Conservation (phyloP, 1,140 invertebrate species). For the Bombus breviceps region DNA sequence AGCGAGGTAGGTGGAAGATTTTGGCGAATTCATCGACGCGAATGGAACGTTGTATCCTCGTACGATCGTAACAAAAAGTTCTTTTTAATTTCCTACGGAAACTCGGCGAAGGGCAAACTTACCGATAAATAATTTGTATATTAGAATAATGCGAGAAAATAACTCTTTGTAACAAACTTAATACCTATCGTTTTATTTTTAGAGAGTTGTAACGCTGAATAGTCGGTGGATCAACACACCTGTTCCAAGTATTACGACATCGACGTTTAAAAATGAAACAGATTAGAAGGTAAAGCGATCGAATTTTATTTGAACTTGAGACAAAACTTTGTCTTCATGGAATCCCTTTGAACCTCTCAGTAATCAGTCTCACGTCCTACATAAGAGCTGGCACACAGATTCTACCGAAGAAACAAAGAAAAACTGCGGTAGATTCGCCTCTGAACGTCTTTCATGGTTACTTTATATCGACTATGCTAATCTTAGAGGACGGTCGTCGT, state of each 20-base stretch:
- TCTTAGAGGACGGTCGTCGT: not conserved
- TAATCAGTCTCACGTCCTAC: not conserved
- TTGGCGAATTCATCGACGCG: too few species aligned
- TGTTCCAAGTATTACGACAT: not conserved
- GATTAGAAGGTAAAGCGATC: not conserved
- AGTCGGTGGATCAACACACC: not conserved
- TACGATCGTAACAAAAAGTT: too few species aligned
- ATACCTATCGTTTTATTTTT: conserved; percentile 8
- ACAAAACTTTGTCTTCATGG: not conserved
- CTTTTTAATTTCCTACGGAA: too few species aligned
- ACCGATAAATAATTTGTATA: not conserved
- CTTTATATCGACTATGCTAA: conserved; percentile 24
- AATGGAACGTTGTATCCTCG: too few species aligned
- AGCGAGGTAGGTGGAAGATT: too few species aligned
- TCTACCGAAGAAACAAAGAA: not conserved
- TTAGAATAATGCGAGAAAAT: conserved; percentile 25
- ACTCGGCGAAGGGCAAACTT: too few species aligned
- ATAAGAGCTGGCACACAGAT: not conserved
- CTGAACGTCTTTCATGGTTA: not conserved
- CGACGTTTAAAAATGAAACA: too few species aligned
- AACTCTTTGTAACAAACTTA: not conserved
- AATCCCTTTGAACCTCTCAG: not conserved
- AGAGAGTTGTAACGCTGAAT: too few species aligned
- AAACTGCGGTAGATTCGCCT: not conserved
- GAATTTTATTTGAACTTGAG: not conserved